Conservation (phyloP, 2,888 invertebrate species). For the Mantis religiosa region DNA sequence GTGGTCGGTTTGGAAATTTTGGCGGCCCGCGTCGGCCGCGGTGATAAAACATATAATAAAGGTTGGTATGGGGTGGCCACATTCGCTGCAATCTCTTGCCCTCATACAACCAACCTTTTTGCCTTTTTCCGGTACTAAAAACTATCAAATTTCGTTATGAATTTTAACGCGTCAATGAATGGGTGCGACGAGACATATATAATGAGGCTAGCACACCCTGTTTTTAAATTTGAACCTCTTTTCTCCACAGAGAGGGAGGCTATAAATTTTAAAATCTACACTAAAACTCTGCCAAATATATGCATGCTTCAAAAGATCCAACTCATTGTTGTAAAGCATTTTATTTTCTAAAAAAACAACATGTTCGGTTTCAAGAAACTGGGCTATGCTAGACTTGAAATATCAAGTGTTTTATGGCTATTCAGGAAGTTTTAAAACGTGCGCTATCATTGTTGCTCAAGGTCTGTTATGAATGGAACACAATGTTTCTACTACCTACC, state of each 20-base stretch:
- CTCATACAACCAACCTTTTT: not conserved
- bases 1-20: slow-evolving; percentile 2
- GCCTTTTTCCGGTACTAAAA: not conserved
- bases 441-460: too few species aligned
- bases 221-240: not conserved
- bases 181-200: not conserved
- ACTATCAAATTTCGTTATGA: not conserved
- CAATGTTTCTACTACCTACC: too few species aligned
- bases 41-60: slow-evolving; percentile 11
- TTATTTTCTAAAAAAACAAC: too few species aligned
- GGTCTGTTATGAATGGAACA: too few species aligned
- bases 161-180: not conserved
- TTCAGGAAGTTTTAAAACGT: too few species aligned
- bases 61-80: not conserved
- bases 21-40: not conserved
- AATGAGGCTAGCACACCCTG: not conserved
- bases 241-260: not conserved
- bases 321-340: too few species aligned
- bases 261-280: too few species aligned
- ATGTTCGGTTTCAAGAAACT: too few species aligned
- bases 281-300: too few species aligned
- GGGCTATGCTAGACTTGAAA: too few species aligned
- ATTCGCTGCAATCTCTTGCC: not conserved
- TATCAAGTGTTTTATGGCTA: too few species aligned
- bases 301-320: too few species aligned